Evolutionary conservation across 2,113 vertebrate genomes (phyloP).

Genomic region (Anthoscopus minutus): DNA sequence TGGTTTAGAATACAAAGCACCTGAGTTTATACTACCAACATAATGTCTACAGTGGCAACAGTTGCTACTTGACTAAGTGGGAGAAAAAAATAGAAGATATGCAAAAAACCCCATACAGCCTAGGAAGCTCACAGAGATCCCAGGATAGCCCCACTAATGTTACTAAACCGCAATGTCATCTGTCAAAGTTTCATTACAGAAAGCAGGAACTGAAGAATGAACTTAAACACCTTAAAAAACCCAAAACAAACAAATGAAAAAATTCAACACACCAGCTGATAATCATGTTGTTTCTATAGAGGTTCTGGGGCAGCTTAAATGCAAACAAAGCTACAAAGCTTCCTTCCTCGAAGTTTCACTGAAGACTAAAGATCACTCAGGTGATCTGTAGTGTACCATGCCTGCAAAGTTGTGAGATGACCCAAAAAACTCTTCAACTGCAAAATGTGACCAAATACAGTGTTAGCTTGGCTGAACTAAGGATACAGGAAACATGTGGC

Average conservation of each 20-base stretch:
- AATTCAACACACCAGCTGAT: neutral
- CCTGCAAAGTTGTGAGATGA: neutral
- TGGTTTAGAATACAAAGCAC: neutral
- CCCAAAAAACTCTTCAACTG: neutral
- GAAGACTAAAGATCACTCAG: neutral
- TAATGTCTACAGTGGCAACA: neutral
- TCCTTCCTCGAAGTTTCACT: neutral
- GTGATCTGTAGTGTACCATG: neutral
- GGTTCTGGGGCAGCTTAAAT: neutral
- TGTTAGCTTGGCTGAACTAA: neutral
- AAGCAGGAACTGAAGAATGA: neutral
- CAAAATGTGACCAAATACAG: neutral
- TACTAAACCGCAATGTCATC: neutral
- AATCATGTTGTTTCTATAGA: neutral
- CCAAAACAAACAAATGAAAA: neutral
- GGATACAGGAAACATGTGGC: neutral
- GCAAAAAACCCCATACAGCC: fast-evolving
- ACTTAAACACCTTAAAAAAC: neutral
- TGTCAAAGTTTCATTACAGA: neutral
- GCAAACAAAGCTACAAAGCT: neutral
- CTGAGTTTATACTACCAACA: neutral
- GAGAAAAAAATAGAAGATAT: neutral
- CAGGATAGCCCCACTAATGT: neutral
- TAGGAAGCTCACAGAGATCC: neutral
- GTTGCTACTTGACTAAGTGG: neutral